These are phyloP conservation scores for Neostethus bicornis DNA, from an alignment of 2,797 vertebrate genomes.

Conservation along the genomic window DNA sequence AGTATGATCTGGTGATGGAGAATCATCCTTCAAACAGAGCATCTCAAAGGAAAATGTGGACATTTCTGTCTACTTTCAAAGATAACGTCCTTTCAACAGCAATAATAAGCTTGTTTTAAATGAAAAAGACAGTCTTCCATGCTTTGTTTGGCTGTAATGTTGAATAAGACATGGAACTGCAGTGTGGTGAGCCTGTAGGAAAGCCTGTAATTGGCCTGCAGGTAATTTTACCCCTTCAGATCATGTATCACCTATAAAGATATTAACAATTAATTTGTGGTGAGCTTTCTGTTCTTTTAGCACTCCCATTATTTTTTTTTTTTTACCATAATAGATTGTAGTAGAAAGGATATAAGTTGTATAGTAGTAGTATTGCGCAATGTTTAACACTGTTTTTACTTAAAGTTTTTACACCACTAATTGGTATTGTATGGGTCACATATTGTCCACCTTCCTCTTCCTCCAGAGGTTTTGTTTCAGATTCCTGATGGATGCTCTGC, in stretches of 20 bases:
- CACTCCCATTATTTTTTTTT: no score
- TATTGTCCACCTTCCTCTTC: no score
- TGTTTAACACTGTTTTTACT: no score
- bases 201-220: constrained; percentile 29
- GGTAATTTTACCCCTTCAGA: constrained; percentile 62
- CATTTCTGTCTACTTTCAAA: constrained; percentile 32
- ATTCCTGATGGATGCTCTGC: no score
- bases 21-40: constrained; percentile 61
- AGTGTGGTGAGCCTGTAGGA: constrained; percentile 35
- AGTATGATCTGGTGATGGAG: constrained; percentile 38
- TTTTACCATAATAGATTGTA: no score
- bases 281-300: constrained; percentile 16
- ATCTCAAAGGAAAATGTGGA: constrained; percentile 62
- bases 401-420: no score
- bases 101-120: neutral
- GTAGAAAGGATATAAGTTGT: no score
- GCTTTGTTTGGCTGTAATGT: neutral
- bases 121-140: neutral
- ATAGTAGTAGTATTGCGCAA: no score
- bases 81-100: neutral
- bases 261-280: constrained; percentile 63
- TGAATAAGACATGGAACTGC: constrained; percentile 10
- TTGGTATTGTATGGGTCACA: no score
- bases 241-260: constrained; percentile 20
- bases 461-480: no score